phyloP scores from a whole-genome alignment of 2,888 invertebrate species.

The Drosophila prolongata region DNA sequence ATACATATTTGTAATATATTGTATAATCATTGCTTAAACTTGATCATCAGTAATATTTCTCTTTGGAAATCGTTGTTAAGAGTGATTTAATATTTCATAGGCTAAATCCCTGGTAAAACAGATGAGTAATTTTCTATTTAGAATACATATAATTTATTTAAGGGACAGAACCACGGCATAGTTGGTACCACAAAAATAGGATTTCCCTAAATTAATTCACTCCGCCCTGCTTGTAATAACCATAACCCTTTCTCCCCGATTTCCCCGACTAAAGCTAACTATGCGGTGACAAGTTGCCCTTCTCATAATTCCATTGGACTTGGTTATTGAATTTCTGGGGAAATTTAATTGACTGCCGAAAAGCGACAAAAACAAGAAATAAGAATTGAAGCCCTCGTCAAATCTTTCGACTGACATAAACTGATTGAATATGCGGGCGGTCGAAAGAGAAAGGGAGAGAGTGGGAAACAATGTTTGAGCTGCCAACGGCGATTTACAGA shows the following conservation, averaged over 20 bases:
- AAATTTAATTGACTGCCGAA: slow-evolving; percentile 67
- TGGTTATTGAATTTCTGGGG: slow-evolving; percentile 39
- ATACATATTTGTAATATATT: no score
- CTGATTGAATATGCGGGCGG: slow-evolving; percentile 73
- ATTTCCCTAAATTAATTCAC: slow-evolving; percentile 5
- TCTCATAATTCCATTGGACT: slow-evolving; percentile 1
- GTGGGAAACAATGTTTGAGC: slow-evolving; percentile 12
- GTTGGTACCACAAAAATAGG: no score
- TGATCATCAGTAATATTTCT: no score
- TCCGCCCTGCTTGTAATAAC: no score
- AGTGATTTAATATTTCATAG: no score
- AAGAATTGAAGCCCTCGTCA: slow-evolving; percentile 47
- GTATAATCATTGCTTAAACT: no score
- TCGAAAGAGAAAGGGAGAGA: slow-evolving; percentile 8
- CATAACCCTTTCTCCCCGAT: no score
- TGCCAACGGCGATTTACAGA: slow-evolving; percentile 33
- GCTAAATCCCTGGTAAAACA: no score
- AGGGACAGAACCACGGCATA: no score
- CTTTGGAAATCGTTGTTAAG: no score
- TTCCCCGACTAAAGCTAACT: not conserved
- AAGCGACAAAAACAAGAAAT: slow-evolving; percentile 26
- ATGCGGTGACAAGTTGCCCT: slow-evolving; percentile 21
- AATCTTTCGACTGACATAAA: slow-evolving; percentile 58
- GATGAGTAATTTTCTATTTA: no score
- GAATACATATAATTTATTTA: no score